These are phyloP conservation scores for Eulemur albifrons DNA, from an alignment of 2,797 vertebrate genomes.

Conservation along the genomic window DNA sequence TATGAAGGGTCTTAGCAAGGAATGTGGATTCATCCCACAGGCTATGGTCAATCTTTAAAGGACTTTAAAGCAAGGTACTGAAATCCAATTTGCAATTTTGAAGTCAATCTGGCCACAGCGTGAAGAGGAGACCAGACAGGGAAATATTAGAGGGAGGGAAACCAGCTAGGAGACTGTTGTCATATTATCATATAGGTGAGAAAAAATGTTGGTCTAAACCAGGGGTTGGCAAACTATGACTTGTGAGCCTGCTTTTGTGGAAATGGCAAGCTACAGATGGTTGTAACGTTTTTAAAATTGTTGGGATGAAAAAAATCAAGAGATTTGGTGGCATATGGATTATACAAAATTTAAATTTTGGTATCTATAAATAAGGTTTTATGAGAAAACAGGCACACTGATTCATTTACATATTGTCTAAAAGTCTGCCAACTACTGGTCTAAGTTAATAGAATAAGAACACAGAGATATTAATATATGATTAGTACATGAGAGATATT, in stretches of 20 bases:
- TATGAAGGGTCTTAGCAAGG: background rate
- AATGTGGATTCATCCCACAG: background rate
- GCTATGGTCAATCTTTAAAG: background rate
- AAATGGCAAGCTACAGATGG: background rate
- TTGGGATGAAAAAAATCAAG: background rate
- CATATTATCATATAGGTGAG: background rate
- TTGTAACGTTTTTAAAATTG: conserved; percentile 28
- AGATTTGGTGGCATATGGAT: background rate
- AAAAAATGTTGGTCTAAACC: conserved; percentile 19
- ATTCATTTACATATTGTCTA: background rate
- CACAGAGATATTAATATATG: background rate
- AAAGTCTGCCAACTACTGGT: background rate
- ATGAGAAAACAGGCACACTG: background rate
- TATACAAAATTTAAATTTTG: conserved; percentile 25
- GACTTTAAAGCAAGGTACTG: background rate
- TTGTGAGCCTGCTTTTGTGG: background rate
- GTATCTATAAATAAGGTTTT: background rate
- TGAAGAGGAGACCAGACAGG: background rate
- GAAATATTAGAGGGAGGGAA: background rate
- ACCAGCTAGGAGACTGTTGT: background rate
- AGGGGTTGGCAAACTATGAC: background rate
- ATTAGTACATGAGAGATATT: background rate
- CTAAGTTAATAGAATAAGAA: conserved; percentile 16
- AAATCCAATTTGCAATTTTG: background rate
- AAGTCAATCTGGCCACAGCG: background rate